Evolutionary conservation across 1,140 invertebrate species (phyloP).

Genomic region (Diuraphis noxia): DNA sequence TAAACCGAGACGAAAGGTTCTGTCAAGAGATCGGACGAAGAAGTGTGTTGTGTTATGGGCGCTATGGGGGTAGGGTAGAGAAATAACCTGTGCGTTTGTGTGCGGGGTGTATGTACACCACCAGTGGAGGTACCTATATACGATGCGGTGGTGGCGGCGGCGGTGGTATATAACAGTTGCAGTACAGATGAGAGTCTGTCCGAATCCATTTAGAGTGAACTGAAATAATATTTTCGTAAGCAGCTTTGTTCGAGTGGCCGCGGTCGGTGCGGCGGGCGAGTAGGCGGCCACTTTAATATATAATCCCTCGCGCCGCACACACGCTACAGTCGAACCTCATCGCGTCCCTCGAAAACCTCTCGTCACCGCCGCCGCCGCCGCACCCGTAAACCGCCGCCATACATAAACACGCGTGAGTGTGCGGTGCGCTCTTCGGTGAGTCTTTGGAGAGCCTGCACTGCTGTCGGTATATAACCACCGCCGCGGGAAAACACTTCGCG

Average conservation of each 20-base stretch:
- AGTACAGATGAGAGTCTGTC: not conserved
- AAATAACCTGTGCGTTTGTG: constrained; percentile 15
- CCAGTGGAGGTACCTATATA: not conserved
- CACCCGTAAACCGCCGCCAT: not conserved
- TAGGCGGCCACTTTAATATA: constrained; percentile 41
- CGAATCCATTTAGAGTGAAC: constrained; percentile 51
- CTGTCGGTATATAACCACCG: not conserved
- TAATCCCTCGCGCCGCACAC: constrained; percentile 33
- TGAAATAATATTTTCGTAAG: constrained; percentile 51
- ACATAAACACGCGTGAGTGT: not conserved
- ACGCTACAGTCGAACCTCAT: not conserved
- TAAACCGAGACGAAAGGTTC: constrained; percentile 1
- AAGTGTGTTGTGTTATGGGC: not conserved
- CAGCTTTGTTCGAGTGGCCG: constrained; percentile 46
- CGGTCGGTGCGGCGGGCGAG: not conserved
- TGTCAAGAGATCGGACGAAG: not conserved
- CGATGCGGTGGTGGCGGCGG: too few species aligned
- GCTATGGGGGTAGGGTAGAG: not conserved
- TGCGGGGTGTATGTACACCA: not conserved
- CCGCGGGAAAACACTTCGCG: constrained; percentile 32
- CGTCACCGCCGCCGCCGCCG: not conserved
- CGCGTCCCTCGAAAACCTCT: constrained; percentile 15
- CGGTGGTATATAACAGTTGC: not conserved
- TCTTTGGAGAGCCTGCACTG: constrained; percentile 15
- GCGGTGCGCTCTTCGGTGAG: too few species aligned